Conservation (phyloP, 2,113 vertebrate genomes). For the Takifugu flavidus region DNA sequence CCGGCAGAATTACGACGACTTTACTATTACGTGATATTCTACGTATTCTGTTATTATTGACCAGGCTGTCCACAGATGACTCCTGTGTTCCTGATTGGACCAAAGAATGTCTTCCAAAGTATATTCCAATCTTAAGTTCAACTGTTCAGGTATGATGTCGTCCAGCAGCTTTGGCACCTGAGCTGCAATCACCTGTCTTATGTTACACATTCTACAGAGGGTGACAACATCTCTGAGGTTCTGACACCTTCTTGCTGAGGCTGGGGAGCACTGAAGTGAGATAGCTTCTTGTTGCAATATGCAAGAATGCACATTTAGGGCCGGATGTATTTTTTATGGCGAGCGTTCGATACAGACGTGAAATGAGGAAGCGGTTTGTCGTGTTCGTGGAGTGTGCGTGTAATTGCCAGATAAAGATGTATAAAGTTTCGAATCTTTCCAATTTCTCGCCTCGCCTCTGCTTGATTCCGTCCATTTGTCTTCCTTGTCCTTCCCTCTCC, state of each 20-base stretch:
- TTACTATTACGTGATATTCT: constrained; percentile 3
- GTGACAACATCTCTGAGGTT: constrained; percentile 48
- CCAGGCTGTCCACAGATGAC: not conserved
- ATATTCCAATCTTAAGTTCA: too few species aligned
- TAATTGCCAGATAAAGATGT: constrained; percentile 11
- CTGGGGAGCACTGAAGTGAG: not conserved
- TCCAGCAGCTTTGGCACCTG: too few species aligned
- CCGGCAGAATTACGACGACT: not conserved
- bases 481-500: constrained; percentile 6
- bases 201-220: not conserved
- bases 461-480: constrained; percentile 5
- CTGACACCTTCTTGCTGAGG: constrained; percentile 48
- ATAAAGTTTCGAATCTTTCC: not conserved
- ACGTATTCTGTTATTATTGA: constrained; percentile 4
- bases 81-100: too few species aligned
- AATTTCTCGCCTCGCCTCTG: not conserved
- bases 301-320: too few species aligned
- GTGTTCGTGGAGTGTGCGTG: constrained; percentile 8
- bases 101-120: too few species aligned
- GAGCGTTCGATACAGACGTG: too few species aligned
- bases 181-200: too few species aligned
- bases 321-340: too few species aligned
- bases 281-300: too few species aligned
- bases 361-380: too few species aligned
- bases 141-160: too few species aligned